A percentile compares a stretch with the other conserved stretches of the same genome.
These are phyloP conservation scores for Hipposideros armiger DNA, from an alignment of 2,113 vertebrate genomes.

Conservation along the genomic window DNA sequence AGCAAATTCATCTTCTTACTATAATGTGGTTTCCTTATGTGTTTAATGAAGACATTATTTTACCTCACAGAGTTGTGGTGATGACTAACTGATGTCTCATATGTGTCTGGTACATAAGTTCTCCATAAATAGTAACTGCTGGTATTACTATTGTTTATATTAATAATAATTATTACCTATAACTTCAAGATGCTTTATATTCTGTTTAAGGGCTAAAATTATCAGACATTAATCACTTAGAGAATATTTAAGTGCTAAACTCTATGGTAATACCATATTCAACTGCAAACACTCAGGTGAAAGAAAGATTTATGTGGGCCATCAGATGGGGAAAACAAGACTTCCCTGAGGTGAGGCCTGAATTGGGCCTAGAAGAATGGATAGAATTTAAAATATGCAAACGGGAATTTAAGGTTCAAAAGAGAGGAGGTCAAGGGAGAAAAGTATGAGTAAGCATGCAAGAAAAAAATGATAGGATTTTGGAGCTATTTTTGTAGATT, in stretches of 20 bases:
- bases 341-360: not conserved
- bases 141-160: not conserved
- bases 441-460: not conserved
- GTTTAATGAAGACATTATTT: not conserved
- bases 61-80: not conserved
- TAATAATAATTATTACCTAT: not conserved
- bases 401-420: conserved; percentile 16
- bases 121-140: not conserved
- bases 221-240: not conserved
- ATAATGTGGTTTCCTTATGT: not conserved
- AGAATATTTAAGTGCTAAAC: not conserved
- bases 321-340: not conserved
- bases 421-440: not conserved
- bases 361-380: not conserved
- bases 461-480: not conserved
- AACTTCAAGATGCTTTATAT: conserved; percentile 1
- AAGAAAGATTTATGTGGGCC: not conserved
- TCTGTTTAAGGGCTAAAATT: not conserved
- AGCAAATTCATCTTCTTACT: not conserved
- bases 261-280: not conserved
- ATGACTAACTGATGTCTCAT: not conserved
- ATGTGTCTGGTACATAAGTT: not conserved
- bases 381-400: not conserved
- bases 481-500: not conserved
- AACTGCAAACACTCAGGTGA: not conserved